Evolutionary conservation across 2,888 invertebrate genomes (phyloP), one percentile per base, ranked within the genome.

Genomic region (Tetranychus piercei): DNA sequence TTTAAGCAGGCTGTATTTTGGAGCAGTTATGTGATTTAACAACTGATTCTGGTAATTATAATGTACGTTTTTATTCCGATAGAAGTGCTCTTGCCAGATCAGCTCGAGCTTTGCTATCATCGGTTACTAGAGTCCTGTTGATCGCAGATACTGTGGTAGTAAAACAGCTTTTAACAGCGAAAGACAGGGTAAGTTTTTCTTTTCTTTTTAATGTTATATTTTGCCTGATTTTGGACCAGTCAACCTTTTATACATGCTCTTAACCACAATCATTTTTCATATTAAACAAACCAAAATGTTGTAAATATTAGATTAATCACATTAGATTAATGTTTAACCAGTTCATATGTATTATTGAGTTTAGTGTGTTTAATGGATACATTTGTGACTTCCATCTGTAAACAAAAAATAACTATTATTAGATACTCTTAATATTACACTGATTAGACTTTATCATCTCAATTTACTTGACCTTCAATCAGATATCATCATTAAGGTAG

Each of bases 81-180:
- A 76, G 77, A 75, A 77, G 74, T 43, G 76, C 76, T 44, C 77
- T 99, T 85, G 91, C 96, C 77, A 86, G 93, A 79, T 94, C 96
- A 73, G 93, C 95, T 77, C 87, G 95, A 79, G 91, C 93, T 81
- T 88, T 99, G 74, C 87, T 99, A 76, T 91, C 92, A 72, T 92
- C 95, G 75, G 94, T 99, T 79, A 99, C 97, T 74, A 87, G 94
- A 81, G 96, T 99, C 75, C 87, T 99, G 74, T 86, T 99, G 76
- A 86, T 99, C 79, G 97, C 97, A 15, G 99, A 99, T 85, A 92
- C 94, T 82, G 94, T 97, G 76, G 92, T 97, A 73, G 95, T 99
- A 75, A 93, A 95, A 81, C 95, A 99, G 83, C 87, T 99, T 74
- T 86, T 99, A 73, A 87, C 92, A 77, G 93, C 94, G 75, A 96